Base-by-base conservation (phyloP, 30 jellyfish, hydroid and myxozoan genomes). In the Hydra vulgaris region DNA sequence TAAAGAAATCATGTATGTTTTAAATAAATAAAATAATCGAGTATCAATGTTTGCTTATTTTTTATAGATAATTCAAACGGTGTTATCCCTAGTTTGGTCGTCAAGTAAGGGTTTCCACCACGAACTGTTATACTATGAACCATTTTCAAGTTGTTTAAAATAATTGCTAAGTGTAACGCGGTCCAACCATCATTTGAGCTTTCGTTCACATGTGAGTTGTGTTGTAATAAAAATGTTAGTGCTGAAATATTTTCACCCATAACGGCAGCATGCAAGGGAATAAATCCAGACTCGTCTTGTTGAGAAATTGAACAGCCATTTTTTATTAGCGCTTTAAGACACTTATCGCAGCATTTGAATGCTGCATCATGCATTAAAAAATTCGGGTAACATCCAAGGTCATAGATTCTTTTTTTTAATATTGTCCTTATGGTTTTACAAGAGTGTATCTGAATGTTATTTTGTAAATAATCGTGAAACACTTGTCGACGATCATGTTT, bases 141-240 rank as follows among this genome's bases (percentile, higher is more conserved):
- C 75, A 68, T 68, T 68, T 68, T 23, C 27, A 68, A 68, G 16
- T 23, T 68, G 8, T 68, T 23, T 23, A 68, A n/a, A 20, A 68
- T 68, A n/a, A 68, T 16, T n/a, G 75, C 75, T 68, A 68, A n/a
- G 75, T 68, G 75, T 15, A 68, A 68, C 25, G 75, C 75, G 7
- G 75, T n/a, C 75, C 75, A 68, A 3, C 75, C 75, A 8, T 68
- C 75, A 8, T 20, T n/a, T n/a, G 75, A 68, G 26, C 15, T 68
- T 15, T 68, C 75, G 27, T 68, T 68, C 27, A 16, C 27, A 23
- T 23, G 27, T 8, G 26, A 4, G 25, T 7, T 68, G 16, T 68
- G 27, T 15, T 68, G 15, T 8, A 68, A 16, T 15, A 68, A 23
- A 20, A 68, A 23, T 16, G 27, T 20, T 1, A 68, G 75, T n/a